Base-by-base conservation (phyloP, 2,888 invertebrate species). In the Lomographa bimaculata region DNA sequence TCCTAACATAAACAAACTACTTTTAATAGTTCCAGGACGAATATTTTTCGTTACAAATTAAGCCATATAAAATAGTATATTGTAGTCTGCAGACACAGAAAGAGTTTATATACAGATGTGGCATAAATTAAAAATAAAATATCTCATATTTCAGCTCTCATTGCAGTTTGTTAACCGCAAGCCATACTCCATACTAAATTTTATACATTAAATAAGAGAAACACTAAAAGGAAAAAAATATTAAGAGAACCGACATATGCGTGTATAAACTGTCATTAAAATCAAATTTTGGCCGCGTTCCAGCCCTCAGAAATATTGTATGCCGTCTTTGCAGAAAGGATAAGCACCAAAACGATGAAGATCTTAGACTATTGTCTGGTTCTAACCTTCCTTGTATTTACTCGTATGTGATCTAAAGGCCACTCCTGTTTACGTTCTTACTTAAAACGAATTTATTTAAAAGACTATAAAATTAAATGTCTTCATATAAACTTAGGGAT, bases 261-360 rank as follows among this genome's bases (percentile, higher is more conserved):
- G 74, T 74, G 68, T 78, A 80, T 81, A 79, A 81, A 79, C 67
- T 80, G 80, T 81, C 80, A 86, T 87, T 87, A 86, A 82, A 89
- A 86, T 80, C 74, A 80, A 82, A 82, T 80, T 74, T 79, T 89
- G 87, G 87, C 83, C 16, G 18, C 26, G 54, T 30, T 68, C 86
- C 87, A 87, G 75, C 57, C 72, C 74, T 66, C 75, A 74, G 66
- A 78, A 77, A 79, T 80, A 82, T 79, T 80, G 75, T 82, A 78
- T 77, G 76, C 72, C 70, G 63, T 81, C 75, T 79, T 77, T 71
- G 69, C 70, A 74, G 66, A 66, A 79, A 78, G 68, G 69, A 70
- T 77, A 74, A 68, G 64, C 56, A 57, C 45, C 67, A 52, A 36
- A 35, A 25, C 29, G 59, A 60, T 61, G 47, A 64, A 70, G 51